Conservation (phyloP, 2,888 invertebrate species). For the Ophion costatus region DNA sequence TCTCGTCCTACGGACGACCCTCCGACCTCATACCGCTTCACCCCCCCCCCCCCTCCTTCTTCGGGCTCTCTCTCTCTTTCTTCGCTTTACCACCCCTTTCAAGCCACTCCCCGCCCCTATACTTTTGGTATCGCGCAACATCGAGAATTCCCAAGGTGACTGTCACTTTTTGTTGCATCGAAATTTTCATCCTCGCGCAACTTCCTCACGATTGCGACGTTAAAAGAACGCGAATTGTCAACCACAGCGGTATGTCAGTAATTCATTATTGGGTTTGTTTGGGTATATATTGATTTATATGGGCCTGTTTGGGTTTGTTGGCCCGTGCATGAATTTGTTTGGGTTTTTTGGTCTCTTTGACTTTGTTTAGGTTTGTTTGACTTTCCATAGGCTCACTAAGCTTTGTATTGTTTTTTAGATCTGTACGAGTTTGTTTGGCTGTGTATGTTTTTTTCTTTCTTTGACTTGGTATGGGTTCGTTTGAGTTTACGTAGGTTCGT, state of each 20-base stretch:
- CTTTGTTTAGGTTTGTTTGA: too few species aligned
- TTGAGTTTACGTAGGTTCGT: not conserved
- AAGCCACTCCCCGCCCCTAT: constrained; percentile 43
- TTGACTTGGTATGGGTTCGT: not conserved
- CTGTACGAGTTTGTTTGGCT: not conserved
- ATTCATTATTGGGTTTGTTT: not conserved
- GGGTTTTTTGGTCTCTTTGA: too few species aligned
- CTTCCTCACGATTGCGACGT: not conserved
- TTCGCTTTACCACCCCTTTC: constrained; percentile 45
- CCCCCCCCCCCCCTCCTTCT: constrained; percentile 53
- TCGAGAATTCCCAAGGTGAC: constrained; percentile 69
- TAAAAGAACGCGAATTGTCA: not conserved
- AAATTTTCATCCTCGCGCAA: constrained; percentile 14
- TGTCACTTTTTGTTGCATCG: constrained; percentile 52
- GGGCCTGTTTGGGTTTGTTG: not conserved
- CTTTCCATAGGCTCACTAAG: too few species aligned
- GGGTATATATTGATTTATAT: not conserved
- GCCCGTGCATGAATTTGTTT: not conserved
- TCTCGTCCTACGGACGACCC: constrained; percentile 74
- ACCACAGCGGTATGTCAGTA: not conserved
- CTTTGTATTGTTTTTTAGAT: too few species aligned
- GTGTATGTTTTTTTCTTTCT: not conserved
- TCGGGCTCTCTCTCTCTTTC: constrained; percentile 50
- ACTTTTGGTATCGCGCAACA: constrained; percentile 61
- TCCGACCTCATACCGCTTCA: constrained; percentile 53